Percentiles rank a stretch among this genome's conserved stretches.
Evolutionary conservation across 2,888 invertebrate species (phyloP).

Genomic region (Palloptera scutellata): DNA sequence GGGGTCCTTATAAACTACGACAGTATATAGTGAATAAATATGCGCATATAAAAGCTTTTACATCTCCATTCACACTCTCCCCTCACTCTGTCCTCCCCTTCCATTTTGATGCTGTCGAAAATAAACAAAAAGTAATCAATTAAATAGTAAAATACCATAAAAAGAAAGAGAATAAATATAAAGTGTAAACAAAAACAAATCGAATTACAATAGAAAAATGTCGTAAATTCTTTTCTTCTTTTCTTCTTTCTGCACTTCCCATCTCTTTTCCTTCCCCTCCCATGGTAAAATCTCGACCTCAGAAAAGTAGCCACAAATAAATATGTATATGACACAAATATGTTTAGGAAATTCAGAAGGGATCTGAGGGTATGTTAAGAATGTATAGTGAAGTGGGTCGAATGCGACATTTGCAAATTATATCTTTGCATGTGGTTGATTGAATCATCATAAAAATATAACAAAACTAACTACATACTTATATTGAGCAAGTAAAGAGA

Average conservation of each 20-base stretch:
- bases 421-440: background rate
- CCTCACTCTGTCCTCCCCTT: too few species aligned
- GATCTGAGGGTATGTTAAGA: too few species aligned
- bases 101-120: background rate
- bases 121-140: constrained; percentile 7
- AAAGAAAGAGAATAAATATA: background rate
- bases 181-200: background rate
- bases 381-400: too few species aligned
- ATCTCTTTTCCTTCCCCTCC: too few species aligned
- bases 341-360: too few species aligned
- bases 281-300: background rate
- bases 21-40: too few species aligned
- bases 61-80: too few species aligned
- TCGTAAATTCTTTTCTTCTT: background rate
- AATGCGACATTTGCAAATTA: background rate
- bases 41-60: too few species aligned
- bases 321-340: too few species aligned
- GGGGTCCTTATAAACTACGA: too few species aligned
- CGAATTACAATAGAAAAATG: background rate
- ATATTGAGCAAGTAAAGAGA: background rate
- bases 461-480: background rate
- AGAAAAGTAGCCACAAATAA: background rate
- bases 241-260: too few species aligned
- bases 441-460: background rate
- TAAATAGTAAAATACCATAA: background rate